Evolutionary conservation across 2,113 vertebrate genomes (phyloP).

Genomic region (Plecotus auritus): DNA sequence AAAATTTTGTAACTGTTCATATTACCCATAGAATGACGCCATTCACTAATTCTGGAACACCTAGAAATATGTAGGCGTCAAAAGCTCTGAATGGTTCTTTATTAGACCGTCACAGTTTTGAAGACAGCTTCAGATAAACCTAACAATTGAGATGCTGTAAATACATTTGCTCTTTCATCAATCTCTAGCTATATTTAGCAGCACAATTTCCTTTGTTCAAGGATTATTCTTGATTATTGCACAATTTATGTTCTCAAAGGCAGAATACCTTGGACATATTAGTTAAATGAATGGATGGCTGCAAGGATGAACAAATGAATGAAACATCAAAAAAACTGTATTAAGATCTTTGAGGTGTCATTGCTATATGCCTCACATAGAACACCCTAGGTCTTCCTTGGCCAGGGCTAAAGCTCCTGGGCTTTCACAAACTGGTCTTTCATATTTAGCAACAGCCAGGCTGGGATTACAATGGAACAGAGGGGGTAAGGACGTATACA

Average conservation of each 20-base stretch:
- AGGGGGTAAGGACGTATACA: background rate
- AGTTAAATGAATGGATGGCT: background rate
- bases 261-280: background rate
- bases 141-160: conserved; percentile 64
- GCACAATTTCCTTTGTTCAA: conserved; percentile 47
- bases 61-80: conserved; percentile 45
- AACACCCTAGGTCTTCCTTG: background rate
- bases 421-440: background rate
- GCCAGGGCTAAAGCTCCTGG: background rate
- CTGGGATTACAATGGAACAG: background rate
- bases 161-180: conserved; percentile 56
- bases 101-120: conserved; percentile 39
- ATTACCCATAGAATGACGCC: conserved; percentile 45
- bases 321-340: background rate
- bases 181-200: conserved; percentile 49
- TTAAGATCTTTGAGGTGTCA: background rate
- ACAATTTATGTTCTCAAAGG: conserved; percentile 14
- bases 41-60: conserved; percentile 57
- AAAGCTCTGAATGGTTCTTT: conserved; percentile 54
- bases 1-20: conserved; percentile 13
- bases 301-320: background rate
- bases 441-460: background rate
- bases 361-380: background rate
- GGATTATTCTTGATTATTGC: background rate
- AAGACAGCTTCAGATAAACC: conserved; percentile 62